A percentile compares a stretch with the other conserved stretches of the same genome.
These are phyloP conservation scores for Acrocephalus arundinaceus DNA, from an alignment of 2,113 vertebrate species.

Conservation along the genomic window DNA sequence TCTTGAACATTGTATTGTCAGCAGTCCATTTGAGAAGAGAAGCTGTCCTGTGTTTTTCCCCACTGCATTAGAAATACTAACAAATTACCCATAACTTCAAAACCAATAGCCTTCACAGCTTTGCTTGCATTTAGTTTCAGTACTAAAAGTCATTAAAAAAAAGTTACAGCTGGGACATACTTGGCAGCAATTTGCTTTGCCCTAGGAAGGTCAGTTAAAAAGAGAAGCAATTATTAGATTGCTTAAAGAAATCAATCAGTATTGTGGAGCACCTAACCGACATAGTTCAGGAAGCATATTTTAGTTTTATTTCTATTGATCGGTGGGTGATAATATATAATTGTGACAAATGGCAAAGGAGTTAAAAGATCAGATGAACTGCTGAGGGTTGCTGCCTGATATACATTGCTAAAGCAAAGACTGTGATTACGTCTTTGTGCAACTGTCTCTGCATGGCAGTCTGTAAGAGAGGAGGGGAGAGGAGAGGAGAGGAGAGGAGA, in stretches of 20 bases:
- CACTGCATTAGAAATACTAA: neutral
- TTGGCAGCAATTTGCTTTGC: neutral
- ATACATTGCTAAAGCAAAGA: neutral
- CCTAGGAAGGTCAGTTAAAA: neutral
- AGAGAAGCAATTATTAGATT: neutral
- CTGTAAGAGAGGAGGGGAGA: neutral
- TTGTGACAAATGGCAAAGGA: neutral
- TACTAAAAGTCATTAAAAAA: neutral
- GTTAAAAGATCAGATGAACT: neutral
- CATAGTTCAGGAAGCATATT: neutral
- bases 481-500: neutral
- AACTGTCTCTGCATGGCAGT: neutral
- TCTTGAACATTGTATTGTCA: neutral
- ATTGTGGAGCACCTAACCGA: neutral
- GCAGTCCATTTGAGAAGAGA: neutral
- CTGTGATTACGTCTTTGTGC: neutral
- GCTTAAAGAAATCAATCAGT: constrained; percentile 14
- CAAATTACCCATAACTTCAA: neutral
- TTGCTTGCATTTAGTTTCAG: neutral
- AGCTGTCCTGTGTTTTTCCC: neutral
- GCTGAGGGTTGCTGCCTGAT: neutral
- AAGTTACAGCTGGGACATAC: neutral
- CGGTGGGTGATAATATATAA: neutral
- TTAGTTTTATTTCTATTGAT: constrained; percentile 25
- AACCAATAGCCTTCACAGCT: neutral